These are phyloP conservation scores for Heteropelma amictum DNA, from an alignment of 2,888 invertebrate genomes.

Conservation along the genomic window DNA sequence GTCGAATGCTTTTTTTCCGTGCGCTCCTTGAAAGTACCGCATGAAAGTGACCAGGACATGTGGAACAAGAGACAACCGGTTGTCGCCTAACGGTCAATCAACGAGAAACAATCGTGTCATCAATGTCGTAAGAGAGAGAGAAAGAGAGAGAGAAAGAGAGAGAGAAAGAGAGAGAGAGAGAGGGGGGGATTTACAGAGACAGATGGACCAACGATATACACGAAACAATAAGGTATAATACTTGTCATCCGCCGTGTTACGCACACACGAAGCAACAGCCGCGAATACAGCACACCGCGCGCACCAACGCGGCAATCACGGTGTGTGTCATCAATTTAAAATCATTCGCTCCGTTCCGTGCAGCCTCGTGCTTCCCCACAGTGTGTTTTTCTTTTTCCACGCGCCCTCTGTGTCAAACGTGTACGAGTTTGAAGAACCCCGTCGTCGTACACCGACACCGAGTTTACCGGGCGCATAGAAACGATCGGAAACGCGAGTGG, in stretches of 20 bases:
- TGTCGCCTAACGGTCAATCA: constrained; percentile 25
- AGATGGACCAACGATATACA: neutral
- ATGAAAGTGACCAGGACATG: constrained; percentile 12
- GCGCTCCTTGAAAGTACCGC: too few relatives aligned
- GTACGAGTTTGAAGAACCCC: too few relatives aligned
- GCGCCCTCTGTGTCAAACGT: neutral
- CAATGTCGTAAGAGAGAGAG: constrained; percentile 17
- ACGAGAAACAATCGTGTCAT: constrained; percentile 55
- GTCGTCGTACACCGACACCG: too few relatives aligned
- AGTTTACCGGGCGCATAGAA: too few relatives aligned
- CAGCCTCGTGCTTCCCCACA: constrained; percentile 14
- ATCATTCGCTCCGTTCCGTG: constrained; percentile 4
- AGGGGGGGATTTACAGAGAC: too few relatives aligned
- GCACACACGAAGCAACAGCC: constrained; percentile 20
- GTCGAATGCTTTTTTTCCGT: neutral
- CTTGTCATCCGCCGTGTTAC: constrained; percentile 45
- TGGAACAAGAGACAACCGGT: constrained; percentile 38
- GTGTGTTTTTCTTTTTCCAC: constrained; percentile 5
- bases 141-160: neutral
- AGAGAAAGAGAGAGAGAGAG: constrained; percentile 1
- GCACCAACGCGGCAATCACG: constrained; percentile 22
- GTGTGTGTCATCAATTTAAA: constrained; percentile 39
- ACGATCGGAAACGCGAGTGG: too few relatives aligned
- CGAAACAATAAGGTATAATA: constrained; percentile 32
- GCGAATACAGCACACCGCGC: too few relatives aligned